Evolutionary conservation across 2,888 invertebrate species (phyloP).

Genomic region (Achlya flavicornis): DNA sequence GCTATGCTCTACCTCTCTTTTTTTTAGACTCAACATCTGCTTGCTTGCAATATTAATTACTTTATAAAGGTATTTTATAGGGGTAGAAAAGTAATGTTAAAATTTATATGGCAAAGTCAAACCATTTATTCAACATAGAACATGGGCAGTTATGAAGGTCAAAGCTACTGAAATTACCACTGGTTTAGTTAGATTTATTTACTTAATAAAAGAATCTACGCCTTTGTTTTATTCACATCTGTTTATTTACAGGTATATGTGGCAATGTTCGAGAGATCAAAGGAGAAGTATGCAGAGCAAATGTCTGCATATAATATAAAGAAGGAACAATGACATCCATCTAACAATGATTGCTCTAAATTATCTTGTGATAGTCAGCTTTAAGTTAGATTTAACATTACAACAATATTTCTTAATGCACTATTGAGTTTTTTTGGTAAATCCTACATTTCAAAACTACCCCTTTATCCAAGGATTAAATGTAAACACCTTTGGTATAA

Average conservation of each 20-base stretch:
- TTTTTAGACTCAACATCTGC: too few relatives aligned
- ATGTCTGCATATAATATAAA: conserved; percentile 86
- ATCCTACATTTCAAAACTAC: background rate
- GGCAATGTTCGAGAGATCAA: conserved; percentile 87
- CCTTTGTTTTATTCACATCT: background rate
- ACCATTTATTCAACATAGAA: too few relatives aligned
- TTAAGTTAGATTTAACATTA: conserved; percentile 64
- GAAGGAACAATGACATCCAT: conserved; percentile 71
- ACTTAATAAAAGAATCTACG: too few relatives aligned
- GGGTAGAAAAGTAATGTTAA: too few relatives aligned
- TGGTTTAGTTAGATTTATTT: too few relatives aligned
- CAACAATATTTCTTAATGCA: conserved; percentile 36
- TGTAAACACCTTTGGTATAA: background rate
- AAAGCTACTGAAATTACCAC: too few relatives aligned
- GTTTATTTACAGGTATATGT: conserved; percentile 86
- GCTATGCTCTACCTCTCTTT: too few relatives aligned
- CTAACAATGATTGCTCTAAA: conserved; percentile 44
- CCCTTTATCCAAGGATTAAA: background rate
- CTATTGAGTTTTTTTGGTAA: background rate
- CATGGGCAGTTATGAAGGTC: too few relatives aligned
- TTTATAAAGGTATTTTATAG: too few relatives aligned
- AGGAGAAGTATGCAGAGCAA: conserved; percentile 90
- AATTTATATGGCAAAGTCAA: too few relatives aligned
- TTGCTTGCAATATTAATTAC: too few relatives aligned
- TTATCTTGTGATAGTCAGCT: conserved; percentile 74